Evolutionary conservation across 2,888 invertebrate species (phyloP).

Genomic region (Ectobius pallidus): DNA sequence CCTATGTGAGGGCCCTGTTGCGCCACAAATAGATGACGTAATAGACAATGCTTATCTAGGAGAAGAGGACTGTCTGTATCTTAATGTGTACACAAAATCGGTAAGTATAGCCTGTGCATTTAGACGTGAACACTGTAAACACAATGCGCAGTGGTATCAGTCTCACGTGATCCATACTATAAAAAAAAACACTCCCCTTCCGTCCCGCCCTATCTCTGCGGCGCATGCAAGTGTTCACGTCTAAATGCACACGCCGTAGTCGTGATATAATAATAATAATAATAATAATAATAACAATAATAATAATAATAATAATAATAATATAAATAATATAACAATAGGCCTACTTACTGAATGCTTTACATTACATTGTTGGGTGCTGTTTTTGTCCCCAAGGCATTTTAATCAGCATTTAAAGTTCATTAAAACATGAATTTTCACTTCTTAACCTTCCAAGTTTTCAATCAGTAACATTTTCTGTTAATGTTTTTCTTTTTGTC

Average conservation of each 20-base stretch:
- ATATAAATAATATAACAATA: neutral
- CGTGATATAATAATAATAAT: neutral
- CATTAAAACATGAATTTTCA: neutral
- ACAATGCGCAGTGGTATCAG: too few relatives aligned
- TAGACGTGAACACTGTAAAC: too few relatives aligned
- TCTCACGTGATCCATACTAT: too few relatives aligned
- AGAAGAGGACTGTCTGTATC: slow-evolving; percentile 10
- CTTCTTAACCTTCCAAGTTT: too few relatives aligned
- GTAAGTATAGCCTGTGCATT: too few relatives aligned
- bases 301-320: neutral
- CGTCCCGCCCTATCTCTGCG: neutral
- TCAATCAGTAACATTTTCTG: too few relatives aligned
- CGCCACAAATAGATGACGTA: slow-evolving; percentile 14
- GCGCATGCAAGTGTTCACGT: too few relatives aligned
- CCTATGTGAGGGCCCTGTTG: neutral
- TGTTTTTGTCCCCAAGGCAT: too few relatives aligned
- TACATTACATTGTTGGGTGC: too few relatives aligned
- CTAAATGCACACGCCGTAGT: neutral
- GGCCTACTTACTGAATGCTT: neutral
- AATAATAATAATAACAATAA: neutral
- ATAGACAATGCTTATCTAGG: neutral
- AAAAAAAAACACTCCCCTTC: neutral
- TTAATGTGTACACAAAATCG: slow-evolving; percentile 18
- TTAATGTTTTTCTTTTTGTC: too few relatives aligned
- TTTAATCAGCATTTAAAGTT: too few relatives aligned